Percentiles rank a stretch among this genome's conserved stretches.
Conservation (phyloP, 2,113 vertebrate species). For the Chinchilla lanigera region DNA sequence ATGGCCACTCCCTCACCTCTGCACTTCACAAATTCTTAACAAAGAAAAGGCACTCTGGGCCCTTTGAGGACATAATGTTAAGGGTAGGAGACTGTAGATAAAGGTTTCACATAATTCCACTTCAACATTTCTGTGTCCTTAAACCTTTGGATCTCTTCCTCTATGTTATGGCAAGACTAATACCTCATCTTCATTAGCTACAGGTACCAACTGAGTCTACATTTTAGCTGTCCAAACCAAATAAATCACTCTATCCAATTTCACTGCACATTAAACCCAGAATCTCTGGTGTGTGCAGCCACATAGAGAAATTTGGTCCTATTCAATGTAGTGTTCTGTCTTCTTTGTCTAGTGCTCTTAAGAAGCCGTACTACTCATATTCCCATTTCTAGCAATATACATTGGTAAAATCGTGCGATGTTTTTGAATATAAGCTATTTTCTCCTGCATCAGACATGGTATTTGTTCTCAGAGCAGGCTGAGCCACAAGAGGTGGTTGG, state of each 20-base stretch:
- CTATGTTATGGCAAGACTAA: neutral
- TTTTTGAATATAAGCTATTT: neutral
- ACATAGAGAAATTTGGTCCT: neutral
- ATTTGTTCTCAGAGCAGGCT: neutral
- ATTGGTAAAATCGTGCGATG: neutral
- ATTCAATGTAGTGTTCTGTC: neutral
- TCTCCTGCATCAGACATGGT: neutral
- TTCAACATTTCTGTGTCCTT: neutral
- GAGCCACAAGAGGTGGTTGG: neutral
- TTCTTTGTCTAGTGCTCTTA: neutral
- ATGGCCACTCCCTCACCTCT: neutral
- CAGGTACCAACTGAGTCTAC: neutral
- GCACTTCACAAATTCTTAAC: neutral
- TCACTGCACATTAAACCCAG: neutral
- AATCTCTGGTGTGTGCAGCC: neutral
- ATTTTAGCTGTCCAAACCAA: neutral
- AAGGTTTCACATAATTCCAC: neutral
- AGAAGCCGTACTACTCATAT: neutral
- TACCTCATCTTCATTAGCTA: neutral
- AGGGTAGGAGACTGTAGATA: neutral
- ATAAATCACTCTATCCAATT: neutral
- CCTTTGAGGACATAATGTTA: neutral
- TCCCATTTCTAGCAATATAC: neutral
- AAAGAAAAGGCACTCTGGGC: neutral
- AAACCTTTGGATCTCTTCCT: neutral